phyloP scores from a whole-genome alignment of 2,797 vertebrate genomes.

The Enteromius afrohamiltoni region DNA sequence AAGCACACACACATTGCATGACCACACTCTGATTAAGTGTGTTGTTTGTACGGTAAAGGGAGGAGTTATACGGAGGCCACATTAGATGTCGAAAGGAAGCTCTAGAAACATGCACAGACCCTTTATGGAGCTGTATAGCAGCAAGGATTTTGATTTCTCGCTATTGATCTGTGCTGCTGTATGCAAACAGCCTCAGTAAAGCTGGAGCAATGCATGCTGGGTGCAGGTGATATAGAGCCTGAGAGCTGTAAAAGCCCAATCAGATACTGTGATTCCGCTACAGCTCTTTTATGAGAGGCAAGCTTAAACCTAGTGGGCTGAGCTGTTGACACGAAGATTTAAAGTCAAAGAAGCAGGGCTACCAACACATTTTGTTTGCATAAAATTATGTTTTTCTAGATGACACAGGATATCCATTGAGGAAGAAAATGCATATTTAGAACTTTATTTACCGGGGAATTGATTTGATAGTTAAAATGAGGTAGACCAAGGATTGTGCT shows the following conservation, averaged over 20 bases:
- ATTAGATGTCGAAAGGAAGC: constrained; percentile 12
- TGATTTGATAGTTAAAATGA: background rate
- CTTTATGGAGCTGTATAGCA: constrained; percentile 46
- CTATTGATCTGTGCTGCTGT: constrained; percentile 45
- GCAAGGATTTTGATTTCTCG: constrained; percentile 44
- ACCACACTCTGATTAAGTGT: constrained; percentile 55
- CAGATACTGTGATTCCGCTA: constrained; percentile 36
- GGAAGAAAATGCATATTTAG: background rate
- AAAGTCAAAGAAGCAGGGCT: background rate
- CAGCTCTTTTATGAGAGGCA: constrained; percentile 39
- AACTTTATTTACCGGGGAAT: background rate
- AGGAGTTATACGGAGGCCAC: constrained; percentile 12
- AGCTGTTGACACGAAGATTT: constrained; percentile 9
- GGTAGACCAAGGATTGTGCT: background rate
- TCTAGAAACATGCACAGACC: constrained; percentile 4
- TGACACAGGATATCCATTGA: background rate
- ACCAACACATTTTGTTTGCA: background rate
- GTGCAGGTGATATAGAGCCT: constrained; percentile 38
- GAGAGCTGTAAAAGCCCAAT: constrained; percentile 48
- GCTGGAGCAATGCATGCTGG: constrained; percentile 29
- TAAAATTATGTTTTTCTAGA: background rate
- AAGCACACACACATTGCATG: constrained; percentile 18
- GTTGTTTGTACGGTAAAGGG: constrained; percentile 38
- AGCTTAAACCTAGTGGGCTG: constrained; percentile 12
- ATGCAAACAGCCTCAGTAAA: constrained; percentile 53